These are phyloP conservation scores for Asteroscopus sphinx DNA, from an alignment of 2,888 invertebrate species.

Conservation along the genomic window DNA sequence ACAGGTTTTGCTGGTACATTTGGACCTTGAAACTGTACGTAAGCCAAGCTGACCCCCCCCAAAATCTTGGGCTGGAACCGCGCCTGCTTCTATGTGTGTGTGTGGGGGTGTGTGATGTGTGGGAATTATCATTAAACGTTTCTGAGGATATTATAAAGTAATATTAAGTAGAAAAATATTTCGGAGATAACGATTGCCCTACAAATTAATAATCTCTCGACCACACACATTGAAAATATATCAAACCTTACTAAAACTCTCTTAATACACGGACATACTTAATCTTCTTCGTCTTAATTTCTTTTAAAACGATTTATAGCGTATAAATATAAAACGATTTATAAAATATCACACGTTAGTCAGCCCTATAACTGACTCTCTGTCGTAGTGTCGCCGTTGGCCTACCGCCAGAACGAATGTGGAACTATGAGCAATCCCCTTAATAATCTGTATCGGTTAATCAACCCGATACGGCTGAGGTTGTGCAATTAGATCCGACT, in stretches of 20 bases:
- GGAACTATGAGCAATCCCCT: constrained; percentile 82
- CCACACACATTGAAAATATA: background rate
- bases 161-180: background rate
- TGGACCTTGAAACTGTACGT: too few relatives aligned
- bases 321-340: constrained; percentile 30
- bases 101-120: too few relatives aligned
- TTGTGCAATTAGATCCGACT: constrained; percentile 71
- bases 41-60: too few relatives aligned
- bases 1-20: too few relatives aligned
- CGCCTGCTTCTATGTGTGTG: too few relatives aligned
- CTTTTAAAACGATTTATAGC: constrained; percentile 37
- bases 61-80: too few relatives aligned
- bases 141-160: too few relatives aligned
- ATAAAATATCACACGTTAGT: constrained; percentile 26
- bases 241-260: background rate
- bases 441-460: constrained; percentile 86
- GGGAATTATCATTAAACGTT: too few relatives aligned
- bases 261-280: background rate
- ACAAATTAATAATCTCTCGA: background rate
- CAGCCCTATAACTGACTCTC: constrained; percentile 58
- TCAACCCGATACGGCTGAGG: constrained; percentile 81
- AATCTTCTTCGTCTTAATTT: constrained; percentile 2
- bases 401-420: constrained; percentile 79
- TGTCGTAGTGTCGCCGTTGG: constrained; percentile 73
- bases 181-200: background rate